Conservation (phyloP, 2,888 invertebrate species). For the Glyphotaelius pellucidus region DNA sequence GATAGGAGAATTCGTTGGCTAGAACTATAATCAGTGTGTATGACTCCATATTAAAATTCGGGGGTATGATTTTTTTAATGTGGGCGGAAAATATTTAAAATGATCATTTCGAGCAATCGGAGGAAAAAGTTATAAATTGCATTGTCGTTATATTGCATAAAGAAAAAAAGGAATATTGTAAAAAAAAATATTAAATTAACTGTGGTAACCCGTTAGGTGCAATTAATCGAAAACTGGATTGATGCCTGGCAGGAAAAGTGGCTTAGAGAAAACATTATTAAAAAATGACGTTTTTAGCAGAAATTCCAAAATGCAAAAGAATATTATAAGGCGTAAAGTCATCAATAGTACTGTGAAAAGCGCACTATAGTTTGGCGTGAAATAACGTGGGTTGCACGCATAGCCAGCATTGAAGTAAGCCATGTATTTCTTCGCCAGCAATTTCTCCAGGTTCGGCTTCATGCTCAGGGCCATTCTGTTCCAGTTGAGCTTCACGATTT, state of each 20-base stretch:
- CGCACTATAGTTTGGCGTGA: not conserved
- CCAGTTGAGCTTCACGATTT: not conserved
- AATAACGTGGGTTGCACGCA: not conserved
- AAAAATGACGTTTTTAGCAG: not conserved
- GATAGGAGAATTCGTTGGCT: too few species aligned
- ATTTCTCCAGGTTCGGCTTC: not conserved
- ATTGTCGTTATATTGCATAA: too few species aligned
- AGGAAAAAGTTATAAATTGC: too few species aligned
- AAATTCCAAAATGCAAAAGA: not conserved
- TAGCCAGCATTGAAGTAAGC: not conserved
- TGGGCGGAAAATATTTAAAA: too few species aligned
- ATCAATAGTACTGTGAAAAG: not conserved
- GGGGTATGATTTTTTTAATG: too few species aligned
- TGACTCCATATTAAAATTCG: too few species aligned
- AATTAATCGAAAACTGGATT: not conserved
- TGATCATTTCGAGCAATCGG: too few species aligned
- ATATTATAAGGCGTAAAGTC: not conserved
- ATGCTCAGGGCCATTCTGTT: not conserved
- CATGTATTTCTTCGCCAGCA: not conserved
- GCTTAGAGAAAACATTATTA: not conserved
- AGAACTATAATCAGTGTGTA: too few species aligned
- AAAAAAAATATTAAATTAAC: too few species aligned
- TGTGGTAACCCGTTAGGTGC: not conserved
- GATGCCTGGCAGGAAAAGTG: not conserved
- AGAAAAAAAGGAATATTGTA: too few species aligned